phyloP scores from a whole-genome alignment of 2,888 invertebrate genomes.

The Abscondita cerata region DNA sequence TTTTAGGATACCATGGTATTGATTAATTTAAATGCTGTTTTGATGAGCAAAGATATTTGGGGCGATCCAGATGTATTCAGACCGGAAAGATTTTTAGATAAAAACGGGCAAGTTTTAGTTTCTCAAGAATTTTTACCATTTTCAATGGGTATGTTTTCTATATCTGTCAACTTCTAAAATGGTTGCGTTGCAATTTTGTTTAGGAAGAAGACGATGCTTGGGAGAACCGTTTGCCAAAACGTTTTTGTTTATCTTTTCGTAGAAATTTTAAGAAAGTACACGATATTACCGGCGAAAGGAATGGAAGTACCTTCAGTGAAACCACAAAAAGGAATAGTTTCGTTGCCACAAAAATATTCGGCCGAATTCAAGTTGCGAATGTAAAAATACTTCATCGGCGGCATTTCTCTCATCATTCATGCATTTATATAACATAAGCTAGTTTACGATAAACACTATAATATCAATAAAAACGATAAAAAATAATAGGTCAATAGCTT shows the following conservation, averaged over 20 bases:
- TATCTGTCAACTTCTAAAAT: too few relatives aligned
- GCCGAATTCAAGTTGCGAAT: constrained; percentile 12
- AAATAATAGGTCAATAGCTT: too few relatives aligned
- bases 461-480: too few relatives aligned
- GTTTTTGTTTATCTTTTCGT: constrained; percentile 67
- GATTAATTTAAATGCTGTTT: constrained; percentile 59
- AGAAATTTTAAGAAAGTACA: constrained; percentile 65
- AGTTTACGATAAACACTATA: too few relatives aligned
- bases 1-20: constrained; percentile 53
- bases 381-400: too few relatives aligned
- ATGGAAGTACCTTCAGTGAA: constrained; percentile 56
- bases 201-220: constrained; percentile 69
- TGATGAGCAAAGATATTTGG: constrained; percentile 66
- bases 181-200: too few relatives aligned
- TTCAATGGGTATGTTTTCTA: background rate
- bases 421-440: too few relatives aligned
- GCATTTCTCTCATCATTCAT: too few relatives aligned
- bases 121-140: constrained; percentile 52
- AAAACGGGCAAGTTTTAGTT: constrained; percentile 47
- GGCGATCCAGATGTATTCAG: constrained; percentile 67
- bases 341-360: constrained; percentile 65
- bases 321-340: constrained; percentile 64
- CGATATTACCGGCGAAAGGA: constrained; percentile 58
- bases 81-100: constrained; percentile 69
- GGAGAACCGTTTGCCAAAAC: constrained; percentile 69